Evolutionary conservation across 2,113 vertebrate species (phyloP).

Genomic region (Mormyrus iriodes): DNA sequence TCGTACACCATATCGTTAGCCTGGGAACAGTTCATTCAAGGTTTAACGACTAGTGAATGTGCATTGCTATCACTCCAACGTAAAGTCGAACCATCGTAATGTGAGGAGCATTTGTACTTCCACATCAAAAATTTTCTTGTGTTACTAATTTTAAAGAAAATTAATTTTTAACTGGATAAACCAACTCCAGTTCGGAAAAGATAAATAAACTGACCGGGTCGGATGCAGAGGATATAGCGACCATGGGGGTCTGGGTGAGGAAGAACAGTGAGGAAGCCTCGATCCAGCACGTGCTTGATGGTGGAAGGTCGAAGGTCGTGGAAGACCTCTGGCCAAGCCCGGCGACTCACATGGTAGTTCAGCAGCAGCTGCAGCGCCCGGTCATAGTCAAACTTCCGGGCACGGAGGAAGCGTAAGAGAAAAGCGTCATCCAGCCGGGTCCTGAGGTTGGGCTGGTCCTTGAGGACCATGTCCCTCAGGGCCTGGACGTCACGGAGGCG

Average conservation of each 20-base stretch:
- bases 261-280: constrained; percentile 90
- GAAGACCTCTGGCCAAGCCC: constrained; percentile 93
- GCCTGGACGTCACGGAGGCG: constrained; percentile 89
- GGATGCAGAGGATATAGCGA: constrained; percentile 84
- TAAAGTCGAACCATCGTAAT: neutral
- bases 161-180: neutral
- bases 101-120: neutral
- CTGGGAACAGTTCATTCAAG: neutral
- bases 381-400: constrained; percentile 96
- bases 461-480: constrained; percentile 90
- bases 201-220: constrained; percentile 67
- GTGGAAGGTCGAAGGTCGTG: constrained; percentile 81
- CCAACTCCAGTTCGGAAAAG: neutral
- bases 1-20: neutral
- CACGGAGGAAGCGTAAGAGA: constrained; percentile 87
- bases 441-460: constrained; percentile 80
- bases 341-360: constrained; percentile 85
- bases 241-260: constrained; percentile 77
- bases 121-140: neutral
- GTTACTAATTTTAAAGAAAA: neutral
- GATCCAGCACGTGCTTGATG: constrained; percentile 79
- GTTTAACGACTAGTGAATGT: neutral
- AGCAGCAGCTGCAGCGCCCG: constrained; percentile 87
- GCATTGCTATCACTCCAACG: neutral
- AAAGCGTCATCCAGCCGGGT: constrained; percentile 87